Base-by-base conservation (phyloP, 1,140 invertebrate species). In the Cotesia typhae region DNA sequence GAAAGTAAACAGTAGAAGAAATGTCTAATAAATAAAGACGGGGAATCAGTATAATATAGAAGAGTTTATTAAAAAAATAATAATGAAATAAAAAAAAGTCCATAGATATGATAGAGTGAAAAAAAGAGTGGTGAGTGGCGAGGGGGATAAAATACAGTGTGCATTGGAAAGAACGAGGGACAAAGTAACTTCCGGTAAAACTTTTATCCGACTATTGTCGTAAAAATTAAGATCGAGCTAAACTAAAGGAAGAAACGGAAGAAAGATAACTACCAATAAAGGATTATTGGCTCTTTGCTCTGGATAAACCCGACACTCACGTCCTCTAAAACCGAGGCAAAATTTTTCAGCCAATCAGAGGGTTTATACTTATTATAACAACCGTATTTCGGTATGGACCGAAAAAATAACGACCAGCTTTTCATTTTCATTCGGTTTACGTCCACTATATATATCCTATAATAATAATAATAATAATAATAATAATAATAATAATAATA, bases 171-270 rank as follows among this genome's bases (percentile, higher is more conserved):
- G 36, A 66, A 66, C 12, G 51, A 57, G 36, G 64, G 57, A 38
- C 17, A 71, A 64, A 65, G 70, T 65, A 55, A 65, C 47, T 71
- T 66, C 20, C 57, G 37, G 51, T n/a, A 57, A 20, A 71, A 38
- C 38, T 71, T 71, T 59, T 35, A 35, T 55, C 28, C 10, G 17
- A 57, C 47, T 71, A 61, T 61, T 63, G 38, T 65, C 52, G 70
- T 71, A 71, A 71, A 71, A 71, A 71, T 71, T 71, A 71, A 71
- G 70, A 65, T 66, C 47, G 70, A 28, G 10, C 17, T 14, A 37
- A 55, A 55, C 53, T 52, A 64, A 57, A 52, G 38, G 69, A 47
- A 63, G 41, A 47, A 47, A 47, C 41, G 41, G 10, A 47, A 47
- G 41, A 47, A 47, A 47, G 41, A 47, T 6, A 47, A 47, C 41